Evolutionary conservation across 2,113 vertebrate genomes (phyloP).

Genomic region (Varanus komodoensis): DNA sequence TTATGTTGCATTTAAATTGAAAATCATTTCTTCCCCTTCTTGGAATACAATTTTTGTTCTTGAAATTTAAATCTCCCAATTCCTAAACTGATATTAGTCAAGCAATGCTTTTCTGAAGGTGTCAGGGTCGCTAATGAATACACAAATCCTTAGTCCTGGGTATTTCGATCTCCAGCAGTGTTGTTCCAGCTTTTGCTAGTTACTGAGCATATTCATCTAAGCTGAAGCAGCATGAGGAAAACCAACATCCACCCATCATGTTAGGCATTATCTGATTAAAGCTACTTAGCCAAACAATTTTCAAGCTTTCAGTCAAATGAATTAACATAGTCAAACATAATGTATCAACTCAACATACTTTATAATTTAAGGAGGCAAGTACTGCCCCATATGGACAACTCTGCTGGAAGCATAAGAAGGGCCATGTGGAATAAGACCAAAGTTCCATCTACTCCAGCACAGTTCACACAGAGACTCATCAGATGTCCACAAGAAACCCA

Average conservation of each 20-base stretch:
- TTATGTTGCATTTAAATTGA: slow-evolving; percentile 41
- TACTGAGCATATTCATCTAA: neutral
- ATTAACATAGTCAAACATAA: neutral
- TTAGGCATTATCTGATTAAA: neutral
- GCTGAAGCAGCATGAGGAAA: neutral
- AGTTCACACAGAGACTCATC: too few relatives aligned
- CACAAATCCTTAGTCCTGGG: neutral
- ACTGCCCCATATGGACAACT: neutral
- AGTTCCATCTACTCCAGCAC: too few relatives aligned
- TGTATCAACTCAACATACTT: neutral
- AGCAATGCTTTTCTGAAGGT: slow-evolving; percentile 32
- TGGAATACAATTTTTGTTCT: slow-evolving; percentile 16
- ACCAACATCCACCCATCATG: neutral
- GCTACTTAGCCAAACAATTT: slow-evolving; percentile 1
- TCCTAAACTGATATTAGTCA: slow-evolving; percentile 43
- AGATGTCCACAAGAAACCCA: too few relatives aligned
- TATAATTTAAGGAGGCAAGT: neutral
- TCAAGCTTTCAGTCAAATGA: neutral
- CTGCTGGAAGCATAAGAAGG: too few relatives aligned
- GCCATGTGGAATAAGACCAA: too few relatives aligned
- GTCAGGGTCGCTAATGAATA: slow-evolving; percentile 19
- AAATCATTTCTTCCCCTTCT: slow-evolving; percentile 55
- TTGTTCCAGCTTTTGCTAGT: neutral
- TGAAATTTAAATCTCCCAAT: slow-evolving; percentile 43
- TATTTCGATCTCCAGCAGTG: slow-evolving; percentile 37